Evolutionary conservation across 2,888 invertebrate genomes (phyloP).

Genomic region (Anodontia alba): DNA sequence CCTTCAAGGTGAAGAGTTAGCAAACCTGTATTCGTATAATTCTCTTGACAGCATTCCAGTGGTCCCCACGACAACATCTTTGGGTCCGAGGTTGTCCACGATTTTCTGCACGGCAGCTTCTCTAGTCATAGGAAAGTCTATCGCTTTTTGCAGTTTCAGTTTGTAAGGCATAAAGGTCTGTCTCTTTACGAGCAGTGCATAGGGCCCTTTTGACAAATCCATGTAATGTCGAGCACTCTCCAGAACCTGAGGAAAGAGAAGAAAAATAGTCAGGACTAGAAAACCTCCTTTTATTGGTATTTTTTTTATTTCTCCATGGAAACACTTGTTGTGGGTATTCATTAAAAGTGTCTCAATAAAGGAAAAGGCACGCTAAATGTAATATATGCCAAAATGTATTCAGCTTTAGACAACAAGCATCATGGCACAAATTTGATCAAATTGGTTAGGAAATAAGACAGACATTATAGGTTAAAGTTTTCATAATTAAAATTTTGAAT

Average conservation of each 20-base stretch:
- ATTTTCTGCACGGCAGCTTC: slow-evolving; percentile 83
- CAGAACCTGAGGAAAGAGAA: slow-evolving; percentile 73
- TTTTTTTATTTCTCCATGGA: too few species aligned
- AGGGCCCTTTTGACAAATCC: slow-evolving; percentile 84
- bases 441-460: too few species aligned
- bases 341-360: neutral
- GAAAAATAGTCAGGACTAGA: neutral
- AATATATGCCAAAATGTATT: neutral
- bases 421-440: too few species aligned
- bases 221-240: slow-evolving; percentile 84
- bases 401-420: too few species aligned
- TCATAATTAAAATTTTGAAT: too few species aligned
- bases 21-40: slow-evolving; percentile 85
- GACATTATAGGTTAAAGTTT: too few species aligned
- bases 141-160: slow-evolving; percentile 52
- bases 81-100: slow-evolving; percentile 79
- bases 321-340: too few species aligned
- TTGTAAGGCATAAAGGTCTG: slow-evolving; percentile 85
- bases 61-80: slow-evolving; percentile 85
- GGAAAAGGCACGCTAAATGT: neutral
- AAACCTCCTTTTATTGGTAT: too few species aligned
- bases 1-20: too few species aligned
- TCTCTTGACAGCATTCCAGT: slow-evolving; percentile 86
- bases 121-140: slow-evolving; percentile 78
- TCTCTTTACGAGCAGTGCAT: slow-evolving; percentile 84